phyloP scores from a whole-genome alignment of 2,888 invertebrate species.

The Phalera bucephala region DNA sequence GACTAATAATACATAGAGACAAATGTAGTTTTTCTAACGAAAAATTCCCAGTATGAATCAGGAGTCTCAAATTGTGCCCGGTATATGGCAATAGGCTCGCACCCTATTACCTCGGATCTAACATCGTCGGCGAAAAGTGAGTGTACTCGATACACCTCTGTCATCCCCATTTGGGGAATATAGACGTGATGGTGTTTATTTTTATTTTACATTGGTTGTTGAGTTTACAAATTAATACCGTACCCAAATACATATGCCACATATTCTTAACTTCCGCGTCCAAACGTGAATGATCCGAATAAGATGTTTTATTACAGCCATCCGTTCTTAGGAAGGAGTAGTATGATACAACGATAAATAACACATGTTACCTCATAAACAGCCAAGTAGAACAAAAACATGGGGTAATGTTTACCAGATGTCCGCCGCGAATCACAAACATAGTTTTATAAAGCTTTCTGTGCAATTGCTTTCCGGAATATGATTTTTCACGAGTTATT shows the following conservation, averaged over 20 bases:
- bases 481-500: background rate
- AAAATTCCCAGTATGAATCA: too few species aligned
- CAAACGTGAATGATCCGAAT: background rate
- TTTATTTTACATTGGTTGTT: too few species aligned
- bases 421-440: slow-evolving; percentile 1
- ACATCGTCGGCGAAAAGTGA: too few species aligned
- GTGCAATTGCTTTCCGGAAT: background rate
- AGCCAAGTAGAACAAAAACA: slow-evolving; percentile 1
- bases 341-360: background rate
- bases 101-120: too few species aligned
- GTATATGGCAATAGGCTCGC: too few species aligned
- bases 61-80: too few species aligned
- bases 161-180: too few species aligned
- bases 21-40: too few species aligned
- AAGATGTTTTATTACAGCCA: slow-evolving; percentile 1
- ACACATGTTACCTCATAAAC: slow-evolving; percentile 3
- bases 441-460: background rate
- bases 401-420: background rate
- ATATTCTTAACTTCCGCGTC: background rate
- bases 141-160: too few species aligned
- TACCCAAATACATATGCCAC: background rate
- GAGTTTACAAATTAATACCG: too few species aligned
- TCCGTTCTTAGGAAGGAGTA: background rate
- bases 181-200: too few species aligned
- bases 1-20: too few species aligned